Percentiles rank a stretch among this genome's conserved stretches.
Conservation (phyloP, 2,113 vertebrate genomes). For the Deroptyus accipitrinus region DNA sequence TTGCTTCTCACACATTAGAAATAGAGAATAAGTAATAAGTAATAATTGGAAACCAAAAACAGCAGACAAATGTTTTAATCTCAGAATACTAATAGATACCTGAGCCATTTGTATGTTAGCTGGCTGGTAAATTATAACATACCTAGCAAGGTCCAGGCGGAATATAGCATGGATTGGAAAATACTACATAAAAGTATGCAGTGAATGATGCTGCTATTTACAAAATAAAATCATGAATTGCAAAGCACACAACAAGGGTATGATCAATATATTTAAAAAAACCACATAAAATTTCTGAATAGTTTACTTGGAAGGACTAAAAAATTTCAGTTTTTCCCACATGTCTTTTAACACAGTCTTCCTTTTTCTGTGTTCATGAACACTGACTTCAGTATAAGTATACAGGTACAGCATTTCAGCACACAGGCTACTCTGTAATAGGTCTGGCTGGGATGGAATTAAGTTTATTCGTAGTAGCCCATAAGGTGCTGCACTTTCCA, state of each 20-base stretch:
- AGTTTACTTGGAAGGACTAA: background rate
- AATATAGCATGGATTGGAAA: background rate
- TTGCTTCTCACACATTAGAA: background rate
- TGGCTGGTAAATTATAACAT: background rate
- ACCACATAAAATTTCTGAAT: background rate
- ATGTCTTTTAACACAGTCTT: background rate
- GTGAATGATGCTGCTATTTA: background rate
- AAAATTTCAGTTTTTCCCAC: background rate
- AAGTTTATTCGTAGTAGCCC: background rate
- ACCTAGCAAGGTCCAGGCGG: background rate
- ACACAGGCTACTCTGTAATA: background rate
- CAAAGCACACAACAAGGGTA: background rate
- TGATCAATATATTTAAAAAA: background rate
- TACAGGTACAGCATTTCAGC: background rate
- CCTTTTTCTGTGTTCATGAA: background rate
- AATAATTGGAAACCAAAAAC: background rate
- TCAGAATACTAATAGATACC: background rate
- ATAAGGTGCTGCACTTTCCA: background rate
- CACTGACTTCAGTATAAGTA: no score
- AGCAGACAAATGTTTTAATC: background rate
- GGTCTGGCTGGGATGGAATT: background rate
- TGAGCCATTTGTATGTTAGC: background rate
- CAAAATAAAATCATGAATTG: background rate
- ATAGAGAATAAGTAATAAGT: background rate
- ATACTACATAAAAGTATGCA: background rate